Base-by-base conservation (phyloP, 2,888 invertebrate genomes). In the Steinernema carpocapsae region DNA sequence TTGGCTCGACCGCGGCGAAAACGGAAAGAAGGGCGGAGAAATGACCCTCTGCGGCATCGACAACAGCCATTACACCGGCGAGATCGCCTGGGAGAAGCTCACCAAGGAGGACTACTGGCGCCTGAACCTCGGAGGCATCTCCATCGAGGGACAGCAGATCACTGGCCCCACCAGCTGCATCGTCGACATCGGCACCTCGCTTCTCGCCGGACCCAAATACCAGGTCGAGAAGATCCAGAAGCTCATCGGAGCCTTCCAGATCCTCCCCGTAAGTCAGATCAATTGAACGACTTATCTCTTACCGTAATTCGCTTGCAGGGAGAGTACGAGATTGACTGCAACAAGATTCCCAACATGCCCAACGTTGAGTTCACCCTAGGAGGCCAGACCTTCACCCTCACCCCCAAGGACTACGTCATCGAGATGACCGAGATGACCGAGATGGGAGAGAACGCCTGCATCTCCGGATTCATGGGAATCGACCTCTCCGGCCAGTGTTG, bases 401-500 rank as follows among this genome's bases (percentile, higher is more conserved):
- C 91, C 77, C 80, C 82, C 72, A 90, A 91, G 79, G 96, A 99
- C 89, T 99, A 99, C 88, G 91, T 97, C 82, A 90, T 97, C 70
- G 90, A 92, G 89, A 73, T 78, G 56, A 71, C n/a, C n/a, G n/a
- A n/a, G n/a, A n/a, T n/a, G n/a, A n/a, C 52, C 45, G 70, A 75
- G 72, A 51, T 79, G 74, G 81, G 81, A 71, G 78, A 77, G 59
- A 93, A 93, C 6, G 91, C 94, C 78, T 99, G 99, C 86, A 90
- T 99, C 82, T 94, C 94, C 82, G 97, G 97, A 72, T 97, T 99
- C 90, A 93, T 95, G 92, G 95, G 95, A 72, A 92, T 97, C 86
- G 97, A 97, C 89, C 92, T 97, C 87, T 95, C 95, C 74, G 17
- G 17, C 37, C 90, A 97, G 81, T 99, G 97, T 97, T 78, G 97